These are phyloP conservation scores for Phyllotis vaccarum DNA, from an alignment of 2,797 vertebrate species.

Conservation along the genomic window DNA sequence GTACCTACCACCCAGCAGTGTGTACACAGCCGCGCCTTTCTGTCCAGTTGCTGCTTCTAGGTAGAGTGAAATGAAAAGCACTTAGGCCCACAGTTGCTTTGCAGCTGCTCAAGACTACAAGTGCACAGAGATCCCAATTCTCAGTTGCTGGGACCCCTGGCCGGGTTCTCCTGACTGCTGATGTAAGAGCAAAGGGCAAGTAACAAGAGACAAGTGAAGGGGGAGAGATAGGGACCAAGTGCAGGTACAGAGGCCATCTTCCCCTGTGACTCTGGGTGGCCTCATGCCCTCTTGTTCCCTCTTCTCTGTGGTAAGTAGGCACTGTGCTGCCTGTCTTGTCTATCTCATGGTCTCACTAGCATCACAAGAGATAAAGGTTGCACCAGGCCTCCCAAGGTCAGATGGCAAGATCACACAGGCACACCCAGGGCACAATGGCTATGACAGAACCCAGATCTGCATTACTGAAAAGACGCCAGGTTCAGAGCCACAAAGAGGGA, in stretches of 20 bases:
- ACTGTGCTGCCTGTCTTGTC: neutral
- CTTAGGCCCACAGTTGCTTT: neutral
- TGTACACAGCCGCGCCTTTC: neutral
- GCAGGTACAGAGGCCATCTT: neutral
- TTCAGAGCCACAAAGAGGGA: neutral
- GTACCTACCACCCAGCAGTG: conserved; percentile 75
- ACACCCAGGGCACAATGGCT: neutral
- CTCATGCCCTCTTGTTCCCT: neutral
- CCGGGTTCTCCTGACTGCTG: neutral
- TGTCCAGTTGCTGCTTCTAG: conserved; percentile 62
- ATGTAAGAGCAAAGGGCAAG: neutral
- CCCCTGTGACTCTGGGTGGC: neutral
- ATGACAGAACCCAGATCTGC: neutral
- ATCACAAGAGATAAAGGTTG: neutral
- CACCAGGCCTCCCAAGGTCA: neutral
- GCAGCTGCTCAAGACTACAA: neutral
- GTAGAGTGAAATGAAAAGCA: conserved; percentile 36
- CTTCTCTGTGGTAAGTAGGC: neutral
- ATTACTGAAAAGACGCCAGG: neutral
- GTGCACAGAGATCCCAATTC: neutral
- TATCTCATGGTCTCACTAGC: neutral
- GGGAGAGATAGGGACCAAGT: neutral
- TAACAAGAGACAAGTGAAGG: neutral
- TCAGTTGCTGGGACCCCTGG: neutral
- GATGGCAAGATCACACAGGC: neutral